A percentile compares a stretch with the other conserved stretches of the same genome.
These are phyloP conservation scores for Chlorodrepanis virens DNA, from an alignment of 2,113 vertebrate species.

Conservation along the genomic window DNA sequence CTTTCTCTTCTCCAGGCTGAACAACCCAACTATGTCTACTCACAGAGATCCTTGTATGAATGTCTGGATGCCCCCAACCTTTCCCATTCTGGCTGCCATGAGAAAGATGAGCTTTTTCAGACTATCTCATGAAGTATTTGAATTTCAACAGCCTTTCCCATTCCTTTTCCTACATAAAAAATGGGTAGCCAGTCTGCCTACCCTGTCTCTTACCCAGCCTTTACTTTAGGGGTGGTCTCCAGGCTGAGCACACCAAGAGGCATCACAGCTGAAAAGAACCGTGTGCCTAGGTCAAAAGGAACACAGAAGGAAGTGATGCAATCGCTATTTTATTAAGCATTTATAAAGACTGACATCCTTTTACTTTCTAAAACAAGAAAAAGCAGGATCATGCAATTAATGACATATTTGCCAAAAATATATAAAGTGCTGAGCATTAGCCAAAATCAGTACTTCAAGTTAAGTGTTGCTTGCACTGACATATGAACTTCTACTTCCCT, in stretches of 20 bases:
- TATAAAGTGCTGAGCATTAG: not conserved
- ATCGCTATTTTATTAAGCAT: not conserved
- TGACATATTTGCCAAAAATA: not conserved
- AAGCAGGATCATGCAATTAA: not conserved
- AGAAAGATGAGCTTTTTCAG: not conserved
- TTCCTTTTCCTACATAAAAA: not conserved
- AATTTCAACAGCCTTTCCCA: not conserved
- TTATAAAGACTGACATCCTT: not conserved
- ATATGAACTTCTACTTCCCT: not conserved
- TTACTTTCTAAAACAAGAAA: not conserved
- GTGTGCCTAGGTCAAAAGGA: not conserved
- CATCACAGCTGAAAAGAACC: not conserved
- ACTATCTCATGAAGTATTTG: not conserved
- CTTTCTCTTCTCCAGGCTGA: not conserved
- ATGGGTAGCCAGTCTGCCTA: not conserved
- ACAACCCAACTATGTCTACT: not conserved
- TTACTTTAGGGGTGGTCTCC: not conserved
- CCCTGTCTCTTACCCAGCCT: not conserved
- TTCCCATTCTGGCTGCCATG: not conserved
- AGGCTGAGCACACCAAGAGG: not conserved
- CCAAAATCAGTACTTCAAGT: not conserved
- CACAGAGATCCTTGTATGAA: not conserved
- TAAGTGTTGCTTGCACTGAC: not conserved
- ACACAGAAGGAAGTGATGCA: not conserved
- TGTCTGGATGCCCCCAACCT: not conserved